Conservation (phyloP, 2,113 vertebrate species). For the Rutilus rutilus region DNA sequence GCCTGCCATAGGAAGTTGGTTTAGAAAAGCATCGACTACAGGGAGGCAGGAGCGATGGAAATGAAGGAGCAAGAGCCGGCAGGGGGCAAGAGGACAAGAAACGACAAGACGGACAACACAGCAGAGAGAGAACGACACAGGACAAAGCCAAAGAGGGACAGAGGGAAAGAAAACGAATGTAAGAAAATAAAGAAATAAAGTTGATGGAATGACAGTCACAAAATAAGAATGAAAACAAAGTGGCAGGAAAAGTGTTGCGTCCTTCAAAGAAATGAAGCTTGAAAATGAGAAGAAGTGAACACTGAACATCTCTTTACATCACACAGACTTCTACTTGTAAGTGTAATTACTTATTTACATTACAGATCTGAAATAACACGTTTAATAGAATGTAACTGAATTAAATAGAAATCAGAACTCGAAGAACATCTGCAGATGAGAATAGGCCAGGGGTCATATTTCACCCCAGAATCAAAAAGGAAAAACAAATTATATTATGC, state of each 20-base stretch:
- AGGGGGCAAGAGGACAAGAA: not conserved
- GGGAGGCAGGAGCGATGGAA: conserved; percentile 69
- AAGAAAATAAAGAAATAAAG: conserved; percentile 62
- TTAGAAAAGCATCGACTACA: conserved; percentile 89
- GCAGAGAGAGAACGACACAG: not conserved
- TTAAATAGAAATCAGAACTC: not conserved
- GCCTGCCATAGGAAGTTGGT: conserved; percentile 93
- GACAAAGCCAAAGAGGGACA: not conserved
- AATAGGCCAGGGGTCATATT: not conserved
- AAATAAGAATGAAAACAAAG: conserved; percentile 47
- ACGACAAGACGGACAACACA: not conserved
- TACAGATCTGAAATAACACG: not conserved
- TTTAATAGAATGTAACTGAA: not conserved
- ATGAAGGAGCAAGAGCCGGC: not conserved
- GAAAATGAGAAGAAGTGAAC: conserved; percentile 13
- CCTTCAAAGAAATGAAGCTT: not conserved
- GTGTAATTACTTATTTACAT: not conserved
- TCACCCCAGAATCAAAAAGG: not conserved
- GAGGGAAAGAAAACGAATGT: conserved; percentile 48
- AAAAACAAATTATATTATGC: not conserved
- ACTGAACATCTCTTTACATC: not conserved
- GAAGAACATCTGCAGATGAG: too few species aligned
- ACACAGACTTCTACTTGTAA: not conserved
- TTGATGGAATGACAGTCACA: conserved; percentile 63
- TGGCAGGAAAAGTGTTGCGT: not conserved